Evolutionary conservation across 2,113 vertebrate genomes (phyloP), one percentile per base, ranked within the genome.

Genomic region (Ictalurus punctatus): DNA sequence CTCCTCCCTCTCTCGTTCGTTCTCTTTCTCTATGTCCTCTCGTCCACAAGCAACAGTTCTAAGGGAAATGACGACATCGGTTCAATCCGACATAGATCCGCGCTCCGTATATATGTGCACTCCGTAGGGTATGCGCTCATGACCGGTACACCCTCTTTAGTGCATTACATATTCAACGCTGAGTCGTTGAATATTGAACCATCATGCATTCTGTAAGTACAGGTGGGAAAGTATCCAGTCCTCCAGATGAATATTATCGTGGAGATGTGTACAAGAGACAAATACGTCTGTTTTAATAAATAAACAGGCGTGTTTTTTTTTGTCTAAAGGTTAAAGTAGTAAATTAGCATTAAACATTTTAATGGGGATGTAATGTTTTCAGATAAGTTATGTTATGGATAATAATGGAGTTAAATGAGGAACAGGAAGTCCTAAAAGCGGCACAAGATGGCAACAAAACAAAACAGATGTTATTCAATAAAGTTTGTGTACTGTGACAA

Each of bases 31-130:
- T 54, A 58, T 89, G 71, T 80, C 34, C 83, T 82, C 89, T 88
- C 80, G 65, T 81, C 52, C 87, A 83, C 88, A 52, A 48, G 89
- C 86, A 78, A 79, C 87, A 83, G 63, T 85, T 87, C 76, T 80
- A 90, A 74, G 88, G 92, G 92, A 93, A 93, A 92, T 92, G 91
- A 92, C 92, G 92, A 91, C 91, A 93, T 58, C 67, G 59, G 85
- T 74, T 80, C 71, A 63, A 79, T 71, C 63, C 44, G 4, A 17
- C n/a, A 52, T 30, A 30, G 69, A 81, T 73, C 84, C 74, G 81
- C 44, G 10, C 44, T 30, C 14, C 27, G 25, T 69, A 69, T 19
- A 17, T 21, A 10, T 0, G 63, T 71, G 65, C 44, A 1, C 40
- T 69, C 30, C 1, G 6, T 30, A 69, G 83, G 63, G 40, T 67